phyloP scores from a whole-genome alignment of 1,140 invertebrate genomes.

The Sitodiplosis mosellana region DNA sequence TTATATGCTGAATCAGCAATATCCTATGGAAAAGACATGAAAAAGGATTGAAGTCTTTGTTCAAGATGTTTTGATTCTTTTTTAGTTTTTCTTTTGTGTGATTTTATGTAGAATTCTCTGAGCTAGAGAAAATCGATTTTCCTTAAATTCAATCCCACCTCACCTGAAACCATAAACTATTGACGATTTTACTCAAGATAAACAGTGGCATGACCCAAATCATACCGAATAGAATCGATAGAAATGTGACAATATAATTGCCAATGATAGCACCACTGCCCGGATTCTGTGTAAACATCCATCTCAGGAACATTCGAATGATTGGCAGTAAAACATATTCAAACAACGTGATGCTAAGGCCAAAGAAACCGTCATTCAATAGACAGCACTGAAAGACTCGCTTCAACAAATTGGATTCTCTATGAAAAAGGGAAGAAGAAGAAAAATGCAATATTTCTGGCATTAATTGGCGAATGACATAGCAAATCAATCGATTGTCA shows the following conservation, averaged over 20 bases:
- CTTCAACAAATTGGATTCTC: slow-evolving; percentile 61
- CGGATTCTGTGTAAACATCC: slow-evolving; percentile 50
- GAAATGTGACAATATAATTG: slow-evolving; percentile 58
- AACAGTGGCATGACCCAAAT: slow-evolving; percentile 83
- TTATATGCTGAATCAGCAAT: slow-evolving; percentile 82
- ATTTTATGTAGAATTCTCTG: no score
- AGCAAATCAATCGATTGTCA: no score
- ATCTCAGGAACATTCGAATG: slow-evolving; percentile 44
- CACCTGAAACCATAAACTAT: slow-evolving; percentile 85
- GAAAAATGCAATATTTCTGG: no score
- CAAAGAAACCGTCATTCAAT: slow-evolving; percentile 73
- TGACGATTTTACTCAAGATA: slow-evolving; percentile 71
- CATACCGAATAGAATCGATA: slow-evolving; percentile 61
- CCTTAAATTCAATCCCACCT: no score
- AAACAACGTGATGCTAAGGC: slow-evolving; percentile 62
- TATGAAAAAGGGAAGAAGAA: slow-evolving; percentile 26
- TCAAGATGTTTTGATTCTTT: no score
- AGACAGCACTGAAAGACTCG: slow-evolving; percentile 68
- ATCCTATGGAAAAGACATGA: no score
- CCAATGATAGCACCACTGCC: slow-evolving; percentile 42
- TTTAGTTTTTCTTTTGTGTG: no score
- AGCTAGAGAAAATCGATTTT: no score
- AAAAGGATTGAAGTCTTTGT: no score
- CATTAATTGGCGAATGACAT: neutral
- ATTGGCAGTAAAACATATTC: slow-evolving; percentile 52